These are phyloP conservation scores for Oegoconia quadripuncta DNA, from an alignment of 2,888 invertebrate species.

Conservation along the genomic window DNA sequence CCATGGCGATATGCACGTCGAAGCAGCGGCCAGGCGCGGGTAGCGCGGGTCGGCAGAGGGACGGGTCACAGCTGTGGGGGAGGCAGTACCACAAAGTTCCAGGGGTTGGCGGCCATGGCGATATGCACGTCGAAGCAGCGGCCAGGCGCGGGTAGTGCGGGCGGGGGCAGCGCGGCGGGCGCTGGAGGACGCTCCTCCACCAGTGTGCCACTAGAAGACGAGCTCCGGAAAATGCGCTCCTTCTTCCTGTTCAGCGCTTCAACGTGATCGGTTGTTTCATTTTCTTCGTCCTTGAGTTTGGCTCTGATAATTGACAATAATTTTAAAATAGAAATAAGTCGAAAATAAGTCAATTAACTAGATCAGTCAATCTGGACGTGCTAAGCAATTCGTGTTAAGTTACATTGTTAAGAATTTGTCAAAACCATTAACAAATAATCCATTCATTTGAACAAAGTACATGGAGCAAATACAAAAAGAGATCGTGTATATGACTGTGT, in stretches of 20 bases:
- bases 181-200: constrained; percentile 14
- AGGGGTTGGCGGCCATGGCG: constrained; percentile 87
- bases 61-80: no score
- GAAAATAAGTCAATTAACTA: no score
- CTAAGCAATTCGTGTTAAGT: no score
- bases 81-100: constrained; percentile 84
- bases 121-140: constrained; percentile 85
- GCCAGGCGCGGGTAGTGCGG: constrained; percentile 61
- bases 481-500: no score
- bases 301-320: constrained; percentile 39
- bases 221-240: constrained; percentile 64
- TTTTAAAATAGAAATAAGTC: no score
- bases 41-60: neutral
- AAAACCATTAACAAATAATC: no score
- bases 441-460: no score
- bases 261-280: constrained; percentile 44
- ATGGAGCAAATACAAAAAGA: no score
- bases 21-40: neutral
- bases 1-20: neutral
- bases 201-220: constrained; percentile 25
- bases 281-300: constrained; percentile 49
- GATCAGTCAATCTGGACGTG: no score
- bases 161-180: constrained; percentile 55
- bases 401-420: no score
- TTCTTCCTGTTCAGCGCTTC: constrained; percentile 66